Percentiles rank a stretch among this genome's conserved stretches.
Conservation (phyloP, 2,113 vertebrate species). For the Gambusia affinis region DNA sequence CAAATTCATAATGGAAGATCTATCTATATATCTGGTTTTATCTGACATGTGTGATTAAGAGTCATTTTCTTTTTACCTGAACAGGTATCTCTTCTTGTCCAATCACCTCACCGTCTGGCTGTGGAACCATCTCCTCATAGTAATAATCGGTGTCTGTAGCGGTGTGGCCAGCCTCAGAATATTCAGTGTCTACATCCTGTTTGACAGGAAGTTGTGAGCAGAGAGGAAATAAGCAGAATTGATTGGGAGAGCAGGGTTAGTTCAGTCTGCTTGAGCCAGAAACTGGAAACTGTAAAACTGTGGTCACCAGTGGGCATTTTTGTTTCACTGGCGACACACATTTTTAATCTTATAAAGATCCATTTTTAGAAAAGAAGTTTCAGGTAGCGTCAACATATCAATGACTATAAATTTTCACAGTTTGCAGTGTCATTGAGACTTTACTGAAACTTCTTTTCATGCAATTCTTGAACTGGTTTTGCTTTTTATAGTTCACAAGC, state of each 20-base stretch:
- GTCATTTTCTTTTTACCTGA: slow-evolving; percentile 72
- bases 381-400: slow-evolving; percentile 45
- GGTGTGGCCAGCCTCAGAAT: slow-evolving; percentile 81
- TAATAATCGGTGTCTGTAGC: slow-evolving; percentile 82
- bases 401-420: slow-evolving; percentile 63
- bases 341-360: slow-evolving; percentile 60
- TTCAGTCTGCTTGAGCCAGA: slow-evolving; percentile 71
- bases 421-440: slow-evolving; percentile 61
- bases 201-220: slow-evolving; percentile 71
- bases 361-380: slow-evolving; percentile 68
- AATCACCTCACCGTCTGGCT: slow-evolving; percentile 77
- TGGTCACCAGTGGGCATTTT: slow-evolving; percentile 37
- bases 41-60: slow-evolving; percentile 11
- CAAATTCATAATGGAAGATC: neutral
- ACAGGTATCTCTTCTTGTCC: slow-evolving; percentile 69
- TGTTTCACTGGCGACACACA: slow-evolving; percentile 49
- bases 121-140: slow-evolving; percentile 76
- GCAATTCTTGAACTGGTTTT: slow-evolving; percentile 38
- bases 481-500: slow-evolving; percentile 58
- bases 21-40: neutral
- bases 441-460: slow-evolving; percentile 66
- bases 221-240: slow-evolving; percentile 80
- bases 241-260: slow-evolving; percentile 76
- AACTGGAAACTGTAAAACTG: slow-evolving; percentile 65
- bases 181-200: slow-evolving; percentile 82